A percentile compares a stretch with the other conserved stretches of the same genome.
Conservation (phyloP, 2,113 vertebrate species). For the Carassius carassius region DNA sequence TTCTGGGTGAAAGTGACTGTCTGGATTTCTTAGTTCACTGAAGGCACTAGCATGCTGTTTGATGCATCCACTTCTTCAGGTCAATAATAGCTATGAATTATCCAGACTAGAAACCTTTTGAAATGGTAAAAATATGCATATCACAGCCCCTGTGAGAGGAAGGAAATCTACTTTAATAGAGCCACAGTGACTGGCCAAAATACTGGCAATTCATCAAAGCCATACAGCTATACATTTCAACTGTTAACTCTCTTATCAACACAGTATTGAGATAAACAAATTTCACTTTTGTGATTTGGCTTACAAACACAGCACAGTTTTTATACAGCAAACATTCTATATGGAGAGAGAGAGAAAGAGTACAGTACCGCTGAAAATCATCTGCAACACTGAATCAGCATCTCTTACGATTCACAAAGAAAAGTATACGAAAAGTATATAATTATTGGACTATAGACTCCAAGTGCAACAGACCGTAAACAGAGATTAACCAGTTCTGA, state of each 20-base stretch:
- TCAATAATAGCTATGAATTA: conserved; percentile 9
- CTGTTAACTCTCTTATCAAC: neutral
- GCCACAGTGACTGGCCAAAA: neutral
- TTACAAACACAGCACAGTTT: neutral
- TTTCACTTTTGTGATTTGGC: neutral
- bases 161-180: conserved; percentile 17
- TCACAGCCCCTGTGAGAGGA: neutral
- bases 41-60: conserved; percentile 2
- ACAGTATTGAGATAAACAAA: neutral
- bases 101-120: neutral
- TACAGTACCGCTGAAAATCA: neutral
- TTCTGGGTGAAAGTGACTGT: neutral
- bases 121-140: conserved; percentile 22
- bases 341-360: neutral
- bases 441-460: conserved; percentile 23
- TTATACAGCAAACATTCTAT: too few species aligned
- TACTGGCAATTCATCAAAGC: conserved; percentile 4
- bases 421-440: neutral
- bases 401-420: neutral
- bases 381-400: neutral
- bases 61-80: conserved; percentile 12
- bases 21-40: neutral
- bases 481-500: neutral
- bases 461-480: neutral
- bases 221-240: neutral